These are phyloP conservation scores for Hirudinaria manillensis DNA, from an alignment of 2,888 invertebrate species.

Conservation along the genomic window DNA sequence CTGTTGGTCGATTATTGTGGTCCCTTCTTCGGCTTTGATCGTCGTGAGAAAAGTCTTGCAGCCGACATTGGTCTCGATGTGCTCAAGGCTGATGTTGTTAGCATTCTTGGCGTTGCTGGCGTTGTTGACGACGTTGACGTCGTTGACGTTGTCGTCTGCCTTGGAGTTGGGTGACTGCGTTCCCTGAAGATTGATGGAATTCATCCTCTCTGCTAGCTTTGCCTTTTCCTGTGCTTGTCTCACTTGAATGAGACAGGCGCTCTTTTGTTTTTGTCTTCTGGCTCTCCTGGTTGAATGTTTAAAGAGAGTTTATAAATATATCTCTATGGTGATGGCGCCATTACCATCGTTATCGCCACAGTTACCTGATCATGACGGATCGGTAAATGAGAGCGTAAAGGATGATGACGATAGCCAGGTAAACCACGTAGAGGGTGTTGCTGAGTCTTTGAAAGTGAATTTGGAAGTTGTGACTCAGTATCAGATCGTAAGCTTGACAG, in stretches of 20 bases:
- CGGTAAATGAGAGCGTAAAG: constrained; percentile 51
- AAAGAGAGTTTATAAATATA: neutral
- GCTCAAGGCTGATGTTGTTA: constrained; percentile 5
- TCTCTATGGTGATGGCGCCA: no score
- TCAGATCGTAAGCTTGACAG: constrained; percentile 42
- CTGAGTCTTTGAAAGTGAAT: constrained; percentile 48
- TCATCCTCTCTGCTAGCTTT: constrained; percentile 20
- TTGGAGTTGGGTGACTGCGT: neutral
- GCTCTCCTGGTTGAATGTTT: constrained; percentile 23
- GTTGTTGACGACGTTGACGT: constrained; percentile 16
- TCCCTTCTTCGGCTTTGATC: neutral
- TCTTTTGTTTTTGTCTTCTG: constrained; percentile 37
- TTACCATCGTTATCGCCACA: neutral
- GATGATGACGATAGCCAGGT: constrained; percentile 49
- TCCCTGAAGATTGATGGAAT: constrained; percentile 29
- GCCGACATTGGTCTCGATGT: neutral
- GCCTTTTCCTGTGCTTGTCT: constrained; percentile 27
- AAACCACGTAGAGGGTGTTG: constrained; percentile 47
- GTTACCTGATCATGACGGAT: constrained; percentile 43
- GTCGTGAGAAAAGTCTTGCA: neutral
- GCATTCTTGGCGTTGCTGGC: constrained; percentile 9
- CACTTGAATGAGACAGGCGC: constrained; percentile 35
- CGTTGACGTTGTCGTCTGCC: constrained; percentile 34
- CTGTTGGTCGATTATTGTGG: neutral
- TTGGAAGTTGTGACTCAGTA: constrained; percentile 42